Evolutionary conservation across 2,888 invertebrate genomes (phyloP), one percentile per base, ranked within the genome.

Genomic region (Anoplius nigerrimus): DNA sequence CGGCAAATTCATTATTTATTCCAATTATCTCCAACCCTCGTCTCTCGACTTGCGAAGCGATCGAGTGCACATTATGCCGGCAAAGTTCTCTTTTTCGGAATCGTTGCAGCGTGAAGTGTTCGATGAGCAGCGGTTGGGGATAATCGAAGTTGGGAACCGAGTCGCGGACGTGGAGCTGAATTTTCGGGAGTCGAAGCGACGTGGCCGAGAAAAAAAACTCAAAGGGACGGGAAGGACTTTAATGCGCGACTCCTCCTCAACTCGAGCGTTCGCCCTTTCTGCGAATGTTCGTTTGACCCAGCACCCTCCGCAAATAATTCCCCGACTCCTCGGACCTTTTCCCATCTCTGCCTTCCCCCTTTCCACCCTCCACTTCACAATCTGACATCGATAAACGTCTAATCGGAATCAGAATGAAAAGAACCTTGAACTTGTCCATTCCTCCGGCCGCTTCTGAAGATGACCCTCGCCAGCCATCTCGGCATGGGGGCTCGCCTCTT

Each of bases 1-100:
- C 71, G 64, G 53, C 71, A 60, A 54, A 74, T 86, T 84, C 81
- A 83, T 85, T 85, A 84, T 85, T 84, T 85, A 79, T 82, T 76
- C 75, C 85, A 86, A 87, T 87, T 85, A 87, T 72, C 66, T 63
- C 71, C 34, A 22, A 55, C 20, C 27, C 53, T 53, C 54, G 66
- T 42, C 54, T 69, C 66, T 69, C 63, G 67, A 66, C 54, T 71
- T 58, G 13, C 18, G 20, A 46, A 18, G 55, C 21, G 46, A 34
- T 16, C 6, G 2, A 24, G 18, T 53, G 16, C 16, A 16, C 21
- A 13, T 16, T 21, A 20, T 60, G 15, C n/a, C 22, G 27, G 60
- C 5, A 6, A 60, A n/a, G 5, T 51, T 18, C 3, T 34, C 11
- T 3, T 34, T 34, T 6, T 34, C 4, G 24, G 24, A 2, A 34